Conservation (phyloP, 2,113 vertebrate species). For the Calyptomena viridis region DNA sequence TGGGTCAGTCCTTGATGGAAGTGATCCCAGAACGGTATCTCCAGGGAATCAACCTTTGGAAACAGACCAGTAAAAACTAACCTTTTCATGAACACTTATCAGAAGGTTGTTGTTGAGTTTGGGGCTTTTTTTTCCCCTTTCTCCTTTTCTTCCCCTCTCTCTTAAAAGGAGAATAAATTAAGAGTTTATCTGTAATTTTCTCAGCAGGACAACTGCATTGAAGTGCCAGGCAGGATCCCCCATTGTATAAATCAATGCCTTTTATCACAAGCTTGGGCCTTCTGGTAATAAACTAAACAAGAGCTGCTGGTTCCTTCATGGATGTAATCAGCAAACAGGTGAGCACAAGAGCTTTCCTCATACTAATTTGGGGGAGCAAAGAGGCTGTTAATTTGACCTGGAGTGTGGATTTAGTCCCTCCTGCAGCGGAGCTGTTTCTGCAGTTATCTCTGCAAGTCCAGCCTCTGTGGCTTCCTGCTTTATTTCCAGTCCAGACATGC, state of each 20-base stretch:
- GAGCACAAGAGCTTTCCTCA: conserved; percentile 53
- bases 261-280: conserved; percentile 67
- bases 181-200: conserved; percentile 71
- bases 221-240: conserved; percentile 66
- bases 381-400: conserved; percentile 67
- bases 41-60: background rate
- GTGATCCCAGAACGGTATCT: background rate
- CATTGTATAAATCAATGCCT: conserved; percentile 72
- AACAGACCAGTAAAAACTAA: background rate
- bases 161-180: conserved; percentile 57
- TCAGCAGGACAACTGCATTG: conserved; percentile 48
- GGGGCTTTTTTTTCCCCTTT: background rate
- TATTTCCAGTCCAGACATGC: conserved; percentile 70
- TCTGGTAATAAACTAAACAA: conserved; percentile 74
- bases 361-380: background rate
- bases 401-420: conserved; percentile 51
- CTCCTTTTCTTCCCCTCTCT: background rate
- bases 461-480: conserved; percentile 42
- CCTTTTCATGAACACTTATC: background rate
- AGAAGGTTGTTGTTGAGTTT: background rate
- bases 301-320: conserved; percentile 52
- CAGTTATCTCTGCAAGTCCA: conserved; percentile 68
- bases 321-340: conserved; percentile 72
- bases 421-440: conserved; percentile 34
- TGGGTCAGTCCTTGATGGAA: background rate